A percentile compares a stretch with the other conserved stretches of the same genome.
Evolutionary conservation across 2,113 vertebrate species (phyloP).

Genomic region (Dinomys branickii): DNA sequence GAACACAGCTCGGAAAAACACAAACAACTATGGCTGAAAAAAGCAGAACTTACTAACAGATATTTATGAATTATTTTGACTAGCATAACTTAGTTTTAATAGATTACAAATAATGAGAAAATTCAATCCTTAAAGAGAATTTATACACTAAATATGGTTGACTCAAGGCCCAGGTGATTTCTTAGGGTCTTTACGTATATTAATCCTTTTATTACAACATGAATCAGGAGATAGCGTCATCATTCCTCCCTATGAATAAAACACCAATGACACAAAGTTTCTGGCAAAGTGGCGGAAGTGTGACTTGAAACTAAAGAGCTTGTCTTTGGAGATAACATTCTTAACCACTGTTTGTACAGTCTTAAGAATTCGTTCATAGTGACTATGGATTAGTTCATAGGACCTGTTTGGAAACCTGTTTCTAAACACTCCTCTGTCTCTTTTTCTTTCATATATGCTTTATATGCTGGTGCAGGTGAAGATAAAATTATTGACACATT

Average conservation of each 20-base stretch:
- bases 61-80: not conserved
- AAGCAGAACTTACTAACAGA: not conserved
- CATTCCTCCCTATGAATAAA: not conserved
- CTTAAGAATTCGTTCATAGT: not conserved
- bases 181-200: not conserved
- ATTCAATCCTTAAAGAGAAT: not conserved
- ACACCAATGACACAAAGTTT: not conserved
- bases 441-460: not conserved
- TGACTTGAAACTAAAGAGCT: not conserved
- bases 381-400: not conserved
- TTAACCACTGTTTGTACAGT: not conserved
- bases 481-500: not conserved
- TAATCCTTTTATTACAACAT: not conserved
- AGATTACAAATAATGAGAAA: not conserved
- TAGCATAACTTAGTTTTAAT: not conserved
- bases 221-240: not conserved
- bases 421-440: not conserved
- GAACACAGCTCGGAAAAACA: not conserved
- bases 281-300: not conserved
- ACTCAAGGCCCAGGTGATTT: not conserved
- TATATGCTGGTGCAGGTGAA: not conserved
- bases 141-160: not conserved
- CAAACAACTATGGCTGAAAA: not conserved
- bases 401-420: not conserved
- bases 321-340: not conserved